These are phyloP conservation scores for Lithophane ornitopus DNA, from an alignment of 2,888 invertebrate species.

Conservation along the genomic window DNA sequence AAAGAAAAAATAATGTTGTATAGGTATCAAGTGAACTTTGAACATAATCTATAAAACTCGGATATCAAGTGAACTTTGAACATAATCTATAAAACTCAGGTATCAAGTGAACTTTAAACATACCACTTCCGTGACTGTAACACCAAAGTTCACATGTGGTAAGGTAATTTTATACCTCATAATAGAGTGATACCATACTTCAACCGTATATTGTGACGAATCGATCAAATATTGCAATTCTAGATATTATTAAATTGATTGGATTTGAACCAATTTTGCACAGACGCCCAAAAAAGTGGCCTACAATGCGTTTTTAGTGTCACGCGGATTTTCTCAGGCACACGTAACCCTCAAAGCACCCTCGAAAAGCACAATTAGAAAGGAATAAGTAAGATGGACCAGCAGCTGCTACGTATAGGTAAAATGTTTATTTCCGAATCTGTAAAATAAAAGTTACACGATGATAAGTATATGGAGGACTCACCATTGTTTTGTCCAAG, in stretches of 20 bases:
- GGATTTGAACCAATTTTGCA: neutral
- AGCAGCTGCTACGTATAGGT: neutral
- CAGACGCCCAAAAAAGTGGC: neutral
- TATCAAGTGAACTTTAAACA: conserved; percentile 10
- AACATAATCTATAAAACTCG: too few relatives aligned
- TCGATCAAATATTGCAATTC: conserved; percentile 9
- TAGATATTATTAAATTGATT: neutral
- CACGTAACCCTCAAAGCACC: too few relatives aligned
- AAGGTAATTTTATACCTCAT: neutral
- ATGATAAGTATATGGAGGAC: conserved; percentile 16
- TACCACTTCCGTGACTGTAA: conserved; percentile 1
- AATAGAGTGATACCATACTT: conserved; percentile 10
- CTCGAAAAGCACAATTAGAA: neutral
- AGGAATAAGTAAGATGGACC: neutral
- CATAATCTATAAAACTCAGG: neutral
- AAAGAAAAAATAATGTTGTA: too few relatives aligned
- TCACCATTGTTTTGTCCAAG: conserved; percentile 37
- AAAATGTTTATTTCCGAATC: neutral
- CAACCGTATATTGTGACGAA: neutral
- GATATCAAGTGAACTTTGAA: conserved; percentile 12
- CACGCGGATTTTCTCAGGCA: neutral
- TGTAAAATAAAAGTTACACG: neutral
- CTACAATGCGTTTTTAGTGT: neutral
- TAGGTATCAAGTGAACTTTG: too few relatives aligned
- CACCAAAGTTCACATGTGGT: conserved; percentile 13